Evolutionary conservation across 1,140 invertebrate genomes (phyloP).

Genomic region (Zaprionus camerounensis): DNA sequence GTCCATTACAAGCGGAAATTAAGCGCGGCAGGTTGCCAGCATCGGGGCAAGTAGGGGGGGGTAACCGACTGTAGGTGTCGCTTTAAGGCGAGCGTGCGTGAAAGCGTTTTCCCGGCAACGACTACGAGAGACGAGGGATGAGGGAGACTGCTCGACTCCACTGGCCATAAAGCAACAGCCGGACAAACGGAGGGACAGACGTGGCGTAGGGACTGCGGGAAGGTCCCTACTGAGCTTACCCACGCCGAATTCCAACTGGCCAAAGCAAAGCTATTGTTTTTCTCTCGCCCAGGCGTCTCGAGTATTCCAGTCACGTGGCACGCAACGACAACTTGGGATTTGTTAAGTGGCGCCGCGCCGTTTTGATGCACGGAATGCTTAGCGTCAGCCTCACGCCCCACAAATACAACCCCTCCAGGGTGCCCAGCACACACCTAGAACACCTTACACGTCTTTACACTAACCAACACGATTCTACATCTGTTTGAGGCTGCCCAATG

Average conservation of each 20-base stretch:
- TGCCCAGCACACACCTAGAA: not conserved
- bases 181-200: not conserved
- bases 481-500: no score
- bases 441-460: not conserved
- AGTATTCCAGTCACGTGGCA: conserved; percentile 77
- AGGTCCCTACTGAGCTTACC: not conserved
- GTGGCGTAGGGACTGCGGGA: conserved; percentile 33
- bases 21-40: conserved; percentile 75
- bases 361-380: conserved; percentile 73
- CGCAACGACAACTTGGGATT: conserved; percentile 82
- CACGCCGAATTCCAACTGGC: conserved; percentile 58
- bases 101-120: conserved; percentile 74
- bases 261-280: conserved; percentile 81
- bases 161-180: conserved; percentile 27
- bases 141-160: not conserved
- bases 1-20: conserved; percentile 82
- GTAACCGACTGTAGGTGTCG: conserved; percentile 15
- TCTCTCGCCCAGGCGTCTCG: conserved; percentile 36
- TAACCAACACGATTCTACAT: not conserved
- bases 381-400: conserved; percentile 15
- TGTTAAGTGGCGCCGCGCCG: conserved; percentile 75
- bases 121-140: not conserved
- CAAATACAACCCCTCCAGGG: not conserved
- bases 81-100: conserved; percentile 70
- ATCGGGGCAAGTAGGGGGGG: conserved; percentile 2